phyloP scores from a whole-genome alignment of 2,113 vertebrate species.

The Catharus fuscescens region DNA sequence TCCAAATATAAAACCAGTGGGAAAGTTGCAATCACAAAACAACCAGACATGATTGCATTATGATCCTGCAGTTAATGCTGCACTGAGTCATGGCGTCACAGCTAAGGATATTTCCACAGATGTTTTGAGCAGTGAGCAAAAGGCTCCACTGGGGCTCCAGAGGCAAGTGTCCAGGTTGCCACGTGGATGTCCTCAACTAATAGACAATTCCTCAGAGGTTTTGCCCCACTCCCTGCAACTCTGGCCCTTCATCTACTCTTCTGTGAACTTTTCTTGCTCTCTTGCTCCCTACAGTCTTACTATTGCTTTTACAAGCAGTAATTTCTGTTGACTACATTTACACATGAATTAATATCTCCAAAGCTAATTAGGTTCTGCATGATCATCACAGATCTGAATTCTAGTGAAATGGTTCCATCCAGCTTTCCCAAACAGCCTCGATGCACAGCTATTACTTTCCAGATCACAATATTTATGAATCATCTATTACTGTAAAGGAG shows the following conservation, averaged over 20 bases:
- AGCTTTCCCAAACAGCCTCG: neutral
- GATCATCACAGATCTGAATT: slow-evolving; percentile 2
- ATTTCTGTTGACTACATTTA: neutral
- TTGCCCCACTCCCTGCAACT: neutral
- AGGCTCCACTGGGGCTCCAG: neutral
- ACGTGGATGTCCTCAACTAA: rapidly evolving
- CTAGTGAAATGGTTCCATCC: neutral
- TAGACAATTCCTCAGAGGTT: neutral
- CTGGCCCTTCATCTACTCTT: neutral
- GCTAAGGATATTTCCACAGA: slow-evolving; percentile 2
- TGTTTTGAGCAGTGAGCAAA: neutral
- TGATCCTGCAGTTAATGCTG: neutral
- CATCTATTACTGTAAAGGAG: neutral
- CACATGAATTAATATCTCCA: neutral
- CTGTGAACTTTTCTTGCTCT: neutral
- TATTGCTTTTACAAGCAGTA: neutral
- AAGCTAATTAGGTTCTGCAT: neutral
- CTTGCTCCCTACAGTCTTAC: neutral
- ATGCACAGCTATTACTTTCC: neutral
- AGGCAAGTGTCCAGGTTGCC: neutral
- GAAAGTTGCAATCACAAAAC: slow-evolving; percentile 5
- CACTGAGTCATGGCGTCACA: neutral
- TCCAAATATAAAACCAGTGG: neutral
- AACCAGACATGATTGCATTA: neutral
- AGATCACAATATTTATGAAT: slow-evolving; percentile 6